Conservation (phyloP, 2,888 invertebrate species). For the Drosophila merina region DNA sequence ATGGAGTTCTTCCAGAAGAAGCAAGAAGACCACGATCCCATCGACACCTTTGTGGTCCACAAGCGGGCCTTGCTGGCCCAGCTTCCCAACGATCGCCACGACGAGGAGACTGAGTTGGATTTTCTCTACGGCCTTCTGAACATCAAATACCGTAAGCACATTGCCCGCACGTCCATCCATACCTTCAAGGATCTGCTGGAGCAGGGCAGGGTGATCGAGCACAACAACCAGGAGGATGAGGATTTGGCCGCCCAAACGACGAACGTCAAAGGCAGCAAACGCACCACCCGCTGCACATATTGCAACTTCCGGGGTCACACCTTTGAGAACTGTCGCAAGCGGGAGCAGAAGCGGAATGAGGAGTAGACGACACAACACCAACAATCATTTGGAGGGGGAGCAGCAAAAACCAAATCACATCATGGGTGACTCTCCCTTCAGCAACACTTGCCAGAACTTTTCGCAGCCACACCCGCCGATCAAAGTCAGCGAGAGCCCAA, state of each 20-base stretch:
- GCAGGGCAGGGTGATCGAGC: constrained; percentile 80
- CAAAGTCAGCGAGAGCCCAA: constrained; percentile 40
- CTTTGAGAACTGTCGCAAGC: constrained; percentile 77
- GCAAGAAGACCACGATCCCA: constrained; percentile 67
- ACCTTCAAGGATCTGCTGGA: constrained; percentile 81
- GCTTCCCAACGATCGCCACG: constrained; percentile 79
- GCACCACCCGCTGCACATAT: constrained; percentile 75
- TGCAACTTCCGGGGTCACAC: constrained; percentile 82
- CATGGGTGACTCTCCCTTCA: constrained; percentile 15
- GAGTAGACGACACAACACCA: constrained; percentile 26
- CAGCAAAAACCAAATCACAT: constrained; percentile 41
- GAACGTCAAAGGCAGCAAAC: constrained; percentile 56
- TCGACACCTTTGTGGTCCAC: constrained; percentile 80
- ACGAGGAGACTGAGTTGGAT: constrained; percentile 80
- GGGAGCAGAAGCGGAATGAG: constrained; percentile 41
- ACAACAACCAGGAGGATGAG: constrained; percentile 70
- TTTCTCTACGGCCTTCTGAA: constrained; percentile 80
- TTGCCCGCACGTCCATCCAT: constrained; percentile 71
- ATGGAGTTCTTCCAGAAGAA: constrained; percentile 80
- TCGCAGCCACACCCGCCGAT: constrained; percentile 44
- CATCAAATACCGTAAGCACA: constrained; percentile 80
- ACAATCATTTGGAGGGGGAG: neutral
- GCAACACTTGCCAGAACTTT: constrained; percentile 32
- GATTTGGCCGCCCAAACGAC: neutral
- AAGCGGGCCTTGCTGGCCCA: constrained; percentile 81